Evolutionary conservation across 2,888 invertebrate genomes (phyloP), one percentile per base, ranked within the genome.

Genomic region (Globia sparganii): DNA sequence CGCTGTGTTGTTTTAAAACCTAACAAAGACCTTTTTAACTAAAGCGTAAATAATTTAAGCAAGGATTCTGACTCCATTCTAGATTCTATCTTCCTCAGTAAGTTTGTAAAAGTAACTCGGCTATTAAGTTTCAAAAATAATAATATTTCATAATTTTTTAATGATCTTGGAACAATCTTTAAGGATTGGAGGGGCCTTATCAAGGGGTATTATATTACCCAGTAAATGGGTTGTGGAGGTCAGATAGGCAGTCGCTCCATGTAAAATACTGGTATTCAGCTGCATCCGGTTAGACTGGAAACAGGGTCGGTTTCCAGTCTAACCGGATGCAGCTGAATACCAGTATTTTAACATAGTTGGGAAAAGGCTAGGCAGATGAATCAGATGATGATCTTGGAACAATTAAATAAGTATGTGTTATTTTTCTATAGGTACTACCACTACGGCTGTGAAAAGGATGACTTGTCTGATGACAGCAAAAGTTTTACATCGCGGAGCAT

Each of bases 351-450:
- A n/a, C n/a, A n/a, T n/a, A n/a, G n/a, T n/a, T n/a, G n/a, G n/a
- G n/a, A n/a, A n/a, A n/a, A n/a, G n/a, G n/a, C n/a, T n/a, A n/a
- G n/a, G n/a, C n/a, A n/a, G n/a, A n/a, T n/a, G n/a, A n/a, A n/a
- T n/a, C n/a, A n/a, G n/a, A n/a, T n/a, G n/a, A 43, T 43, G 15
- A 43, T 43, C 15, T 43, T 56, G 18, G 18, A 31, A 37, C 13
- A 34, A 53, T 34, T 18, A 9, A 65, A 28, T 46, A 58, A 78
- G 0, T 43, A n/a, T 4, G 0, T 13, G 11, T 64, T 34, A 5
- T 70, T 59, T 9, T 11, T 68, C n/a, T 28, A 0, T 15, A 98
- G 98, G 85, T 98, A 98, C 91, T 97, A 98, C 91, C 98, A 98
- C 91, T 97, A 97, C 88, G 97, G 97, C 40, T 97, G 95, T 89